Base-by-base conservation (phyloP, 1,140 invertebrate species). In the Magallana ariakensis region DNA sequence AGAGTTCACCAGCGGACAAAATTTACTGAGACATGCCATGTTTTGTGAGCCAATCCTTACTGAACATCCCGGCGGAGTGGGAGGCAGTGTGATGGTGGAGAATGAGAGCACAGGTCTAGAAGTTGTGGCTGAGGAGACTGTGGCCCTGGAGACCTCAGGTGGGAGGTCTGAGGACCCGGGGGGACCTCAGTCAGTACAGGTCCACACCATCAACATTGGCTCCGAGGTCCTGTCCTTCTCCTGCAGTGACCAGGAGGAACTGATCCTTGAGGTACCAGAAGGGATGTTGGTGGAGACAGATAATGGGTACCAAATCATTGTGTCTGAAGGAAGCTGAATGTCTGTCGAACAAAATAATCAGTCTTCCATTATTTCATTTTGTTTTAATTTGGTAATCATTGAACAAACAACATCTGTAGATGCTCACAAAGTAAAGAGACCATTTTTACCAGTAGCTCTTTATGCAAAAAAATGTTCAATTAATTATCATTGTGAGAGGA, bases 211-310 rank as follows among this genome's bases (percentile, higher is more conserved):
- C 22, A 75, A 75, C 22, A 75, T 75, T 75, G 66, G 66, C 7
- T 75, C 66, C 15, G 66, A 75, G 66, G 66, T 75, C 22, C 22
- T 75, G 66, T 75, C 66, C 33, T 19, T 75, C 10, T 19, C 66
- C 66, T 75, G 66, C 66, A 75, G 66, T 75, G 66, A 75, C 19
- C 66, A 75, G 66, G 66, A 75, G 66, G 66, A 75, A 26, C 66
- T 75, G 10, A 75, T 75, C 66, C 66, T 75, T 33, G 66, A 75
- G 22, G 66, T 75, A 75, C 66, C 66, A 46, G 66, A 75, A 75
- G 66, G 66, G 66, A 75, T 75, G 66, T 26, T 75, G 13, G 66
- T 75, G 22, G 66, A 75, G 33, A 75, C 66, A 11, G 66, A 75
- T 10, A 75, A 13, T 75, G 66, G 66, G 26, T 75, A 75, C 22